These are phyloP conservation scores for Heliconius hortense DNA, from an alignment of 2,888 invertebrate species.

Conservation along the genomic window DNA sequence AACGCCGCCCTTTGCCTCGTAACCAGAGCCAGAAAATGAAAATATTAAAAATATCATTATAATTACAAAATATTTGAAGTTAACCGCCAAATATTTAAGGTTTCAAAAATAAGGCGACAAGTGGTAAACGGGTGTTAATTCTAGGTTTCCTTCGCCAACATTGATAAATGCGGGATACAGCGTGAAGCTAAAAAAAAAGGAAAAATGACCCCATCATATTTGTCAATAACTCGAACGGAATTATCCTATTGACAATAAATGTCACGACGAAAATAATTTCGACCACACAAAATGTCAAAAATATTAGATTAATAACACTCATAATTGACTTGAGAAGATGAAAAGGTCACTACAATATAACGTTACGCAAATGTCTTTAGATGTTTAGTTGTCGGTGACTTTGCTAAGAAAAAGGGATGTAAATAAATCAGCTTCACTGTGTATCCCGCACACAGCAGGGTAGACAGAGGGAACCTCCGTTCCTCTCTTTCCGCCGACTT, in stretches of 20 bases:
- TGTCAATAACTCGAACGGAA: background rate
- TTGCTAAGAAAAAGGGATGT: too few relatives aligned
- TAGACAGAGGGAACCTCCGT: too few relatives aligned
- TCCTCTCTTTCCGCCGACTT: too few relatives aligned
- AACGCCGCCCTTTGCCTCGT: background rate
- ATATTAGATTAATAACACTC: slow-evolving; percentile 28
- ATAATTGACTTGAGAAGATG: slow-evolving; percentile 32
- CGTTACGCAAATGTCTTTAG: slow-evolving; percentile 28
- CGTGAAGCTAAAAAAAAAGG: background rate
- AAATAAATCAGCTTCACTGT: too few relatives aligned
- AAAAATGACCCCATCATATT: background rate
- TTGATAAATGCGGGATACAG: background rate
- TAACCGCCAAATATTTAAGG: too few relatives aligned
- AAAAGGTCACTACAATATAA: slow-evolving; percentile 37
- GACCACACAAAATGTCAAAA: slow-evolving; percentile 24
- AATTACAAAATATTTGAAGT: too few relatives aligned
- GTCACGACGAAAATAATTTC: slow-evolving; percentile 32
- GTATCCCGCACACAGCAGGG: too few relatives aligned
- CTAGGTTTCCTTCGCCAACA: background rate
- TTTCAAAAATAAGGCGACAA: background rate
- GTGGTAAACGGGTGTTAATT: background rate
- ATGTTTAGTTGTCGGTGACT: too few relatives aligned
- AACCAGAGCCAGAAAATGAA: too few relatives aligned
- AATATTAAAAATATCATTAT: too few relatives aligned
- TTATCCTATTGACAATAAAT: slow-evolving; percentile 28